These are phyloP conservation scores for Nomia melanderi DNA, from an alignment of 1,140 invertebrate species.

Conservation along the genomic window DNA sequence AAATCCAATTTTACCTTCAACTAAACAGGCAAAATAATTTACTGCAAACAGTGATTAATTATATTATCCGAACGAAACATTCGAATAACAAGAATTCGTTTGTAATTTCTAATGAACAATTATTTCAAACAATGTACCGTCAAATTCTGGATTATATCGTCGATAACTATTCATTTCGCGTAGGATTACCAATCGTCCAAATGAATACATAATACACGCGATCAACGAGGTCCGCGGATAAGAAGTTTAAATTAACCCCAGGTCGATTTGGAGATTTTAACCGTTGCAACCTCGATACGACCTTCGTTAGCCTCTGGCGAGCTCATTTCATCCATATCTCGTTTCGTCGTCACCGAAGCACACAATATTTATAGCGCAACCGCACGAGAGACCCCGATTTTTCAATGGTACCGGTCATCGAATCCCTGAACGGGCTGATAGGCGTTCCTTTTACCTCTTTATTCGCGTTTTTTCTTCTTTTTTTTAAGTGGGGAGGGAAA, in stretches of 20 bases:
- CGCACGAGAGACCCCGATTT: conserved; percentile 12
- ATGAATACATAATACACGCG: background rate
- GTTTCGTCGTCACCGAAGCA: background rate
- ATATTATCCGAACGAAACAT: too few species aligned
- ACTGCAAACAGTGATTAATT: too few species aligned
- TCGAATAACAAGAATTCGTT: too few species aligned
- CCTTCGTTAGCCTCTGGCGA: background rate
- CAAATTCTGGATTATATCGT: too few species aligned
- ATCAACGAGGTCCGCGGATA: background rate
- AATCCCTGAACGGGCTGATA: background rate
- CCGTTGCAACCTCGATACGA: background rate
- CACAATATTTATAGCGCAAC: background rate
- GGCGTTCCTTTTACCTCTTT: background rate
- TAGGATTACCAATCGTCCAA: too few species aligned
- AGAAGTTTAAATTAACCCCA: background rate
- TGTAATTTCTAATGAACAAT: too few species aligned
- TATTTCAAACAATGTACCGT: too few species aligned
- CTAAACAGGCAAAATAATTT: too few species aligned
- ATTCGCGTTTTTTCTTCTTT: too few species aligned
- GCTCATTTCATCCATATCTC: background rate
- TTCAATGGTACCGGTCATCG: background rate
- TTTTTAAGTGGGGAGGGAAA: too few species aligned
- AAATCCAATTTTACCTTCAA: too few species aligned
- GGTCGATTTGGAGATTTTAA: background rate
- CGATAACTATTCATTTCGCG: too few species aligned